These are phyloP conservation scores for Charaxes varanes DNA, from an alignment of 1,140 invertebrate species.

Conservation along the genomic window DNA sequence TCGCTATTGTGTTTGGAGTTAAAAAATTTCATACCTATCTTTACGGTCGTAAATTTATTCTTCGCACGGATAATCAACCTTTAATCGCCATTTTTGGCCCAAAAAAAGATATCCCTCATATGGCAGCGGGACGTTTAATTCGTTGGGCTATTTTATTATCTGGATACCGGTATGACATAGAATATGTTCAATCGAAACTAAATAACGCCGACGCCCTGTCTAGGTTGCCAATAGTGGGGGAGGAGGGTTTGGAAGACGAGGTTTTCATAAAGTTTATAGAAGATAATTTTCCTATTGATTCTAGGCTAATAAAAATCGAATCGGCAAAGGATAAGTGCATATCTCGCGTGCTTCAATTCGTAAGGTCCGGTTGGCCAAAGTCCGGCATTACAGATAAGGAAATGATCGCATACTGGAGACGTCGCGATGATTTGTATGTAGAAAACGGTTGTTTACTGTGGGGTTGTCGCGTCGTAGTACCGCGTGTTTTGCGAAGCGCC, in stretches of 20 bases:
- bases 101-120: constrained; percentile 9
- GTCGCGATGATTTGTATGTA: constrained; percentile 7
- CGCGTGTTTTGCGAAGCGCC: background rate
- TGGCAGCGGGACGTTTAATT: constrained; percentile 6
- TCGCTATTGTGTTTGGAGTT: background rate
- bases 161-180: constrained; percentile 6
- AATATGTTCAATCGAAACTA: constrained; percentile 4
- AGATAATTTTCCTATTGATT: constrained; percentile 8
- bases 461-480: constrained; percentile 6
- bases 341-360: constrained; percentile 1
- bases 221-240: constrained; percentile 1
- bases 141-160: constrained; percentile 10
- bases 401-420: constrained; percentile 3
- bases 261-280: constrained; percentile 7
- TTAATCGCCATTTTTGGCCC: constrained; percentile 5
- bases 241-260: constrained; percentile 1
- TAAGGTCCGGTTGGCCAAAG: constrained; percentile 3
- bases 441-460: constrained; percentile 9
- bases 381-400: background rate
- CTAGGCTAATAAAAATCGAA: constrained; percentile 2
- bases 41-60: constrained; percentile 5
- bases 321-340: constrained; percentile 4
- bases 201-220: constrained; percentile 7
- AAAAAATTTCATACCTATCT: background rate
- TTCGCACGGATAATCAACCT: constrained; percentile 7